Conservation (phyloP, 2,888 invertebrate species). For the Allygus modestus region DNA sequence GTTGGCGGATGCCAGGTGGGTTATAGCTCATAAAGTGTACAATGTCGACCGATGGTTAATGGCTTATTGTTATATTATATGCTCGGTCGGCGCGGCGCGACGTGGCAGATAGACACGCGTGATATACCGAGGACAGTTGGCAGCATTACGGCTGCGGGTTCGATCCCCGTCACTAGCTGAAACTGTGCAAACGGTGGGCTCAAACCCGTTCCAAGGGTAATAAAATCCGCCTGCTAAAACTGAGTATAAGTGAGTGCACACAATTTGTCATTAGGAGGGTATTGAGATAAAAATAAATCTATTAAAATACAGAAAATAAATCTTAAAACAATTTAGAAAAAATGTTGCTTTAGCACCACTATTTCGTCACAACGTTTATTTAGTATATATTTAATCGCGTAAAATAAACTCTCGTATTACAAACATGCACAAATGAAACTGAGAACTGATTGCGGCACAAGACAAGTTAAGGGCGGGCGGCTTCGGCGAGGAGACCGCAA, state of each 20-base stretch:
- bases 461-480: background rate
- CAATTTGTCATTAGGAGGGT: too few species aligned
- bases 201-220: too few species aligned
- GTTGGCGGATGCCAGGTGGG: slow-evolving; percentile 24
- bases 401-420: background rate
- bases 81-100: slow-evolving; percentile 11
- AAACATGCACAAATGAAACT: background rate
- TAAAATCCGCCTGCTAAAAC: too few species aligned
- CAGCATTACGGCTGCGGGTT: background rate
- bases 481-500: too few species aligned
- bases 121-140: background rate
- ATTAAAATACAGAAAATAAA: too few species aligned
- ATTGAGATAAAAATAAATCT: too few species aligned
- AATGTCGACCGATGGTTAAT: slow-evolving; percentile 47
- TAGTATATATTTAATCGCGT: too few species aligned
- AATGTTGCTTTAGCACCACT: too few species aligned
- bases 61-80: slow-evolving; percentile 51
- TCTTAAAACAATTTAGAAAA: too few species aligned
- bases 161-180: background rate
- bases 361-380: too few species aligned
- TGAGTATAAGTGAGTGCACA: too few species aligned
- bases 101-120: background rate
- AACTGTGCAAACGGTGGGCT: background rate
- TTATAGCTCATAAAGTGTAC: slow-evolving; percentile 51
- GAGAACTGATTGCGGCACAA: background rate